Conservation (phyloP, 2,888 invertebrate genomes). For the Drosophila formosana region DNA sequence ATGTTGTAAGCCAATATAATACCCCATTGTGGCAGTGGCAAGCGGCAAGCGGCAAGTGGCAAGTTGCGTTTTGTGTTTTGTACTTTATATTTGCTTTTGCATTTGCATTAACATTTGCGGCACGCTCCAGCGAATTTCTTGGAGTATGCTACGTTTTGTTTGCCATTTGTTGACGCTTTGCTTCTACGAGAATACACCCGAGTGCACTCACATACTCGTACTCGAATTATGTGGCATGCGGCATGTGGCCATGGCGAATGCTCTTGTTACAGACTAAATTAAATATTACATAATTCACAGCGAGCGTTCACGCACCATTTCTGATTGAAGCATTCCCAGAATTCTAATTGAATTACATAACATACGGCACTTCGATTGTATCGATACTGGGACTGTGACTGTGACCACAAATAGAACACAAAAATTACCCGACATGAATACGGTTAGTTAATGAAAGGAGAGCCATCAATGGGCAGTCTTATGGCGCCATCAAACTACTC, state of each 20-base stretch:
- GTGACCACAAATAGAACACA: conserved; percentile 2
- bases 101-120: conserved; percentile 69
- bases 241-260: neutral
- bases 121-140: conserved; percentile 57
- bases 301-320: conserved; percentile 18
- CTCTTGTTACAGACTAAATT: conserved; percentile 15
- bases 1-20: conserved; percentile 44
- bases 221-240: neutral
- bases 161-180: conserved; percentile 70
- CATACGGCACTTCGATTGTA: neutral
- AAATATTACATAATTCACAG: conserved; percentile 40
- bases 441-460: neutral
- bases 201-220: conserved; percentile 22
- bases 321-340: neutral
- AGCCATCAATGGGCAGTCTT: neutral
- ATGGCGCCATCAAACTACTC: neutral
- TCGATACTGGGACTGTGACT: conserved; percentile 2
- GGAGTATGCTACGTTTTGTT: conserved; percentile 71
- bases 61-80: conserved; percentile 16
- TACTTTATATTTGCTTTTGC: conserved; percentile 30
- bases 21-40: conserved; percentile 12
- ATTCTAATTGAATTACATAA: conserved; percentile 30
- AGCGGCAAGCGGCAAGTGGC: conserved; percentile 3
- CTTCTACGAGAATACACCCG: conserved; percentile 37
- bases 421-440: conserved; percentile 13